Evolutionary conservation across 2,113 vertebrate genomes (phyloP), one percentile per base, ranked within the genome.

Genomic region (Poicephalus gulielmi): DNA sequence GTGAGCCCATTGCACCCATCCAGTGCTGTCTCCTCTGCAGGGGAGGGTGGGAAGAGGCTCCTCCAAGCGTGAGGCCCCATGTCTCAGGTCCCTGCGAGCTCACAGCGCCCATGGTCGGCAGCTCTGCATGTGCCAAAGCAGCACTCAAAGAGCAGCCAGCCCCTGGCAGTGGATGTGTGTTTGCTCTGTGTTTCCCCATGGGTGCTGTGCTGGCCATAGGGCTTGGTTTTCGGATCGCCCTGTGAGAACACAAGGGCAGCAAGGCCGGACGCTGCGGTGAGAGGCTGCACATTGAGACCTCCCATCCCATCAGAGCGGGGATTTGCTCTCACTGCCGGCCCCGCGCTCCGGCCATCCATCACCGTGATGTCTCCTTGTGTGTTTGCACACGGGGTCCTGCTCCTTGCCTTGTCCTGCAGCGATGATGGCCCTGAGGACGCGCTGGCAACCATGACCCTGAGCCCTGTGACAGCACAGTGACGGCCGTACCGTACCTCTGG

Each of bases 51-150:
- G 71, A 91, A 55, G 41, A 75, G n/a, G 50, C 8, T 87, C 50
- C n/a, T 78, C 49, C 49, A 20, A 0, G 2, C 20, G 2, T 18
- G 43, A 37, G 20, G 27, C 28, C 49, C 60, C 33, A 27, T 2
- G 37, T 63, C 31, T 5, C 1, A 1, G 3, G 24, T 71, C 43
- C 27, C 62, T 8, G 37, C 0, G 2, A 14, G 31, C 37, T 59
- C 68, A 1, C n/a, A 28, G 63, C 0, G 0, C 19, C 43, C 0
- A 0, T 0, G 0, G 46, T 16, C 10, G 1, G 41, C 11, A 22
- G 78, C 55, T 52, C 89, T 4, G 3, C 14, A 0, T 20, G 41
- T 31, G 25, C 59, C 2, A 0, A 23, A 50, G n/a, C 28, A 25
- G 24, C 17, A 13, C 33, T 25, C 5, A 4, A 10, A 10, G 64